Evolutionary conservation across 2,888 invertebrate species (phyloP).

Genomic region (Drosophila tripunctata): DNA sequence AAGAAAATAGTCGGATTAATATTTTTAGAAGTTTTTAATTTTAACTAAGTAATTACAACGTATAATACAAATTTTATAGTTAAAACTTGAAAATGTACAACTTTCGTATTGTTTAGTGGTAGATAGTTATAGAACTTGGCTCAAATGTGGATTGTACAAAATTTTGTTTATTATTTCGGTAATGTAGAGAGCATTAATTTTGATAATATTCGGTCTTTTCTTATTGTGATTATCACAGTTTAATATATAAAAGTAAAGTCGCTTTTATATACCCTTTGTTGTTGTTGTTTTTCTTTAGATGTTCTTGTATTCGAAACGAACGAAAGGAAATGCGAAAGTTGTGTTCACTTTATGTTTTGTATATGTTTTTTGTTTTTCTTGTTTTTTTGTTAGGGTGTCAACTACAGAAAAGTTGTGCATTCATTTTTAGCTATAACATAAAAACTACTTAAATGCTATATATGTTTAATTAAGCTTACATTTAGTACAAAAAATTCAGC

Average conservation of each 20-base stretch:
- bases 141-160: background rate
- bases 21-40: slow-evolving; percentile 51
- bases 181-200: background rate
- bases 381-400: slow-evolving; percentile 19
- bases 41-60: slow-evolving; percentile 74
- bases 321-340: slow-evolving; percentile 44
- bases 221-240: slow-evolving; percentile 82
- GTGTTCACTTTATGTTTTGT: slow-evolving; percentile 12
- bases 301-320: slow-evolving; percentile 30
- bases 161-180: slow-evolving; percentile 4
- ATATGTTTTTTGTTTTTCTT: slow-evolving; percentile 10
- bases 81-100: slow-evolving; percentile 65
- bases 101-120: slow-evolving; percentile 43
- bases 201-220: slow-evolving; percentile 32
- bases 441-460: slow-evolving; percentile 69
- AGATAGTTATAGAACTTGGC: background rate
- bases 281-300: slow-evolving; percentile 17
- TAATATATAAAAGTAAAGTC: slow-evolving; percentile 74
- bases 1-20: background rate
- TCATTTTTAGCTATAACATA: slow-evolving; percentile 69
- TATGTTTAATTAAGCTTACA: slow-evolving; percentile 66
- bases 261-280: slow-evolving; percentile 58
- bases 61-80: slow-evolving; percentile 77
- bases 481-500: slow-evolving; percentile 70
- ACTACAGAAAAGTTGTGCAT: slow-evolving; percentile 45